Evolutionary conservation across 2,113 vertebrate species (phyloP).

Genomic region (Apaloderma vittatum): DNA sequence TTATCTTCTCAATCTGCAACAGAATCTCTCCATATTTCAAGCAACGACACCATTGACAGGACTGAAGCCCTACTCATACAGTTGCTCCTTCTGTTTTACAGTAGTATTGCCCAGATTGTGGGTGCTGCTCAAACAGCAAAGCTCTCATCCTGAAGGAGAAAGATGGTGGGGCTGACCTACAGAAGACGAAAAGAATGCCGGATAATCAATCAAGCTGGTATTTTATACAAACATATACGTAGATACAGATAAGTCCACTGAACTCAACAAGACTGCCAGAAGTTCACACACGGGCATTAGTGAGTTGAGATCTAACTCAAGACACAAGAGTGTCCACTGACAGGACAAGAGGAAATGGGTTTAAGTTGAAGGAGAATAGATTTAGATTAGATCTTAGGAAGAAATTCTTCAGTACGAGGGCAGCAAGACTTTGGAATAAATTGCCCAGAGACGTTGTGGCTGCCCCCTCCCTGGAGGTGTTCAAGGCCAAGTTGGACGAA

Average conservation of each 20-base stretch:
- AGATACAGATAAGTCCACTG: background rate
- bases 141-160: background rate
- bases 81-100: background rate
- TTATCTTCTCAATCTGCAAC: background rate
- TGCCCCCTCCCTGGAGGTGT: no score
- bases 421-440: no score
- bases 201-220: background rate
- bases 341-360: no score
- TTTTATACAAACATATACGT: background rate
- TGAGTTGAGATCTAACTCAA: background rate
- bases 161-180: background rate
- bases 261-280: background rate
- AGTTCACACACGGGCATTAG: background rate
- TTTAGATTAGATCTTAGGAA: no score
- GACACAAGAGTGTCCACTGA: no score
- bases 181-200: background rate
- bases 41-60: rapidly evolving
- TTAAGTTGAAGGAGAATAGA: no score
- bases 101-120: background rate
- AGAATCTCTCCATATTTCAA: background rate
- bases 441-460: no score
- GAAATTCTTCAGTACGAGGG: no score
- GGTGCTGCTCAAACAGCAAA: background rate
- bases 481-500: no score
- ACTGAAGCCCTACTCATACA: background rate